Percentiles rank a stretch among this genome's conserved stretches.
Evolutionary conservation across 1,140 invertebrate genomes (phyloP).

Genomic region (Belonocnema kinseyi): DNA sequence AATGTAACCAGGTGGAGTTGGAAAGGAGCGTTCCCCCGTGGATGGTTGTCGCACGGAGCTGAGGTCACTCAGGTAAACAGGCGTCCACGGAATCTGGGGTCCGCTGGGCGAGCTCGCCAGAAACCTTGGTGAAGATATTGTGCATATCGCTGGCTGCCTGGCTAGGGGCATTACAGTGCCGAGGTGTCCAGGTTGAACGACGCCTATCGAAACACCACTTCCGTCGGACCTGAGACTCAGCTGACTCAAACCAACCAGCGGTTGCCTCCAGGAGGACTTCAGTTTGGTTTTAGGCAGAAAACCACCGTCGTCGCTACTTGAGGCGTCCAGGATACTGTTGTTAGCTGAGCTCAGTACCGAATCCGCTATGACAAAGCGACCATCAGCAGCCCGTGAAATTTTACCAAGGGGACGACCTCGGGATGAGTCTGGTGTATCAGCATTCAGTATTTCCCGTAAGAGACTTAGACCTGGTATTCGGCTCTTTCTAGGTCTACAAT

Average conservation of each 20-base stretch:
- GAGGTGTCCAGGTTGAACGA: conserved; percentile 63
- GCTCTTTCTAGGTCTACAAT: conserved; percentile 90
- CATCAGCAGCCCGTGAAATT: conserved; percentile 84
- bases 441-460: conserved; percentile 78
- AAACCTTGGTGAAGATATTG: conserved; percentile 74
- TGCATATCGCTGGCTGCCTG: conserved; percentile 64
- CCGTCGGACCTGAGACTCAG: conserved; percentile 82
- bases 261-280: conserved; percentile 82
- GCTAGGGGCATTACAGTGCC: conserved; percentile 46
- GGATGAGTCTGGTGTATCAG: conserved; percentile 75
- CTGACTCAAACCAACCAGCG: conserved; percentile 81
- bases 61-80: conserved; percentile 87
- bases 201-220: conserved; percentile 77
- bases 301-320: conserved; percentile 89
- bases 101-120: conserved; percentile 75
- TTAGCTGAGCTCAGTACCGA: conserved; percentile 78
- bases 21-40: conserved; percentile 86
- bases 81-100: conserved; percentile 77
- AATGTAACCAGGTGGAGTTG: conserved; percentile 80
- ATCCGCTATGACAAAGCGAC: conserved; percentile 83
- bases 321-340: conserved; percentile 81
- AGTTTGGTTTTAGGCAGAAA: conserved; percentile 80
- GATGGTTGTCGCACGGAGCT: conserved; percentile 89
- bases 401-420: conserved; percentile 77
- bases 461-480: conserved; percentile 93